phyloP scores from a whole-genome alignment of 2,113 vertebrate species.

The Corythornis madagascariensis region DNA sequence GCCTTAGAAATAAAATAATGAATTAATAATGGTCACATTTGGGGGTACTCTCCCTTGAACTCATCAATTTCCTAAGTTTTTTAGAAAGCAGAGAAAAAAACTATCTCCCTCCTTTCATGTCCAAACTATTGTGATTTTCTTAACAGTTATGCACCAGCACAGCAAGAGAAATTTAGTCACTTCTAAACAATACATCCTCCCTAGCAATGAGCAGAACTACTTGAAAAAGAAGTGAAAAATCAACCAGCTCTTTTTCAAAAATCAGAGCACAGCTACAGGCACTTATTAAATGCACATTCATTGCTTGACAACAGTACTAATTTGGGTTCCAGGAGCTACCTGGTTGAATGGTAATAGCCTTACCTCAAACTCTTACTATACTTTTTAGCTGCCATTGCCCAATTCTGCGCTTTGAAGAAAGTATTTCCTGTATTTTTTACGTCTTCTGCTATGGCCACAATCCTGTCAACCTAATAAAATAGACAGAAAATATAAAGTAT shows the following conservation, averaged over 20 bases:
- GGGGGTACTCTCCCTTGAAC: neutral
- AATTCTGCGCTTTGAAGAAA: constrained; percentile 94
- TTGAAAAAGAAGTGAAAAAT: neutral
- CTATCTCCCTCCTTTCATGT: neutral
- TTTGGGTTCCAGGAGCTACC: neutral
- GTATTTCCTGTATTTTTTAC: constrained; percentile 94
- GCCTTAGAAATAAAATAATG: neutral
- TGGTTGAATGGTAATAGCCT: constrained; percentile 17
- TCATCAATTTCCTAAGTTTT: neutral
- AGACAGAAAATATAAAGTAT: constrained; percentile 41
- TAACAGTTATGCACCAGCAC: neutral
- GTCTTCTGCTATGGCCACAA: constrained; percentile 88
- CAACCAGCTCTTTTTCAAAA: neutral
- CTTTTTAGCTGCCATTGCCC: constrained; percentile 88
- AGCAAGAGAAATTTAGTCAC: neutral
- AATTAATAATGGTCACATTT: neutral
- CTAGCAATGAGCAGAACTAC: neutral
- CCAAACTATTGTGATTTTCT: neutral
- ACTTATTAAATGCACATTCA: neutral
- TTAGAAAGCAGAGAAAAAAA: neutral
- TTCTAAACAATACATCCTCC: neutral
- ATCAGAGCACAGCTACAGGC: neutral
- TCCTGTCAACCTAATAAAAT: constrained; percentile 84
- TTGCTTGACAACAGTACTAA: neutral
- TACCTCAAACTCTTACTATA: constrained; percentile 95